Conservation (phyloP, 2,797 vertebrate species). For the Notolepis coatsorum region DNA sequence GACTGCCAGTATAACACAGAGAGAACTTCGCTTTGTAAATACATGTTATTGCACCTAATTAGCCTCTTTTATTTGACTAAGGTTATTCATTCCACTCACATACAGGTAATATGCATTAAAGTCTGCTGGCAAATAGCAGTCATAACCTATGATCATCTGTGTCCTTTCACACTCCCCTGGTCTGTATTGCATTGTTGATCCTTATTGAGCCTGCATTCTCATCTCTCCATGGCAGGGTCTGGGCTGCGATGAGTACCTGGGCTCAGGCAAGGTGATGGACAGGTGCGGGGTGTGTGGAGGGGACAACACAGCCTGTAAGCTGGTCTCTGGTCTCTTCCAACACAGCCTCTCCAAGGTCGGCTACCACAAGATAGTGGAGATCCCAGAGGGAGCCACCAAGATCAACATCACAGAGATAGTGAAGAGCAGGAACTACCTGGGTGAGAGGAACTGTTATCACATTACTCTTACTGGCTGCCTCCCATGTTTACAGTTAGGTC, state of each 20-base stretch:
- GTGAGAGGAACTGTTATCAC: conserved; percentile 75
- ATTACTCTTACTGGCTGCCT: background rate
- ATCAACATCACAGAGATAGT: conserved; percentile 97
- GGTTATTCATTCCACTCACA: background rate
- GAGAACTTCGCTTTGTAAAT: conserved; percentile 21
- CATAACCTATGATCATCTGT: background rate
- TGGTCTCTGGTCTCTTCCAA: conserved; percentile 93
- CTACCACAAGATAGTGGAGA: conserved; percentile 98
- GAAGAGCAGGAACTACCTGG: conserved; percentile 97
- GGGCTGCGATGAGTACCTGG: conserved; percentile 94
- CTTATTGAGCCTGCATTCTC: background rate
- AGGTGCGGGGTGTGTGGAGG: conserved; percentile 96
- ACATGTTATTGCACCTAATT: background rate
- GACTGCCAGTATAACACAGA: conserved; percentile 40
- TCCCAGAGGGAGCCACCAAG: conserved; percentile 96
- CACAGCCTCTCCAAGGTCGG: conserved; percentile 91
- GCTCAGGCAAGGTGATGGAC: conserved; percentile 92
- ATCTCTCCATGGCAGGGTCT: conserved; percentile 81
- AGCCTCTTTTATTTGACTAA: background rate
- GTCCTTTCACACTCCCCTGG: no score
- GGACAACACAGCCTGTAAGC: conserved; percentile 90
- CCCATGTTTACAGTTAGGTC: no score
- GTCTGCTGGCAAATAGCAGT: background rate
- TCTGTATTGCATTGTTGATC: no score
- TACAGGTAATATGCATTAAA: background rate